These are phyloP conservation scores for Alauda arvensis DNA, from an alignment of 2,797 vertebrate genomes.

Conservation along the genomic window DNA sequence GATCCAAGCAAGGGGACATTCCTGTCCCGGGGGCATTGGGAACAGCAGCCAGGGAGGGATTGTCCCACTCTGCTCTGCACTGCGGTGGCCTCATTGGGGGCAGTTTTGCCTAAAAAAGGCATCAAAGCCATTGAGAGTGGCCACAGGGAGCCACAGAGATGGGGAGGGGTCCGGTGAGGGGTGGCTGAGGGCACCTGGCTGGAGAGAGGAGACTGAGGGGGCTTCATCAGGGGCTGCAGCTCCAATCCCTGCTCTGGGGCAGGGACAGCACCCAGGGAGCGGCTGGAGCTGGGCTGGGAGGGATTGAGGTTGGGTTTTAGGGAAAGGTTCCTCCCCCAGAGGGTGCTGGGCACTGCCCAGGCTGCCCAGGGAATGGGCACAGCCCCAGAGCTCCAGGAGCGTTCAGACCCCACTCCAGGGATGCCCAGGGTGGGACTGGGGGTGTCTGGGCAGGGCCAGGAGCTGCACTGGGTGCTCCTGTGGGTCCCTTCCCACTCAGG, in stretches of 20 bases:
- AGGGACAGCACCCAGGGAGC: accelerated
- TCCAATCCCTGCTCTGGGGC: neutral
- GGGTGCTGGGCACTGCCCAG: neutral
- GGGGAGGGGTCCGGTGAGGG: neutral
- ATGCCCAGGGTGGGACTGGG: neutral
- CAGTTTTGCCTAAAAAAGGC: neutral
- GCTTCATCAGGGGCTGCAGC: neutral
- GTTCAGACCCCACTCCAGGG: accelerated
- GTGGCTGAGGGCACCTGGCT: neutral
- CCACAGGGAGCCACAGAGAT: accelerated
- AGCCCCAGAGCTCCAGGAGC: neutral
- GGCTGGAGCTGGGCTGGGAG: neutral
- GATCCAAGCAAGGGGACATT: neutral
- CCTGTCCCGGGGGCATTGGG: neutral
- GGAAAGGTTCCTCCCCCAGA: neutral
- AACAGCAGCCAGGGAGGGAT: neutral
- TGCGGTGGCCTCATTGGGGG: neutral
- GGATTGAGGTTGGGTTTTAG: accelerated
- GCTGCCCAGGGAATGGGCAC: neutral
- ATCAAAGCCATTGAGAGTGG: neutral
- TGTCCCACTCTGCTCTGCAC: neutral
- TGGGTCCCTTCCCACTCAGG: neutral
- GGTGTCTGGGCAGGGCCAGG: accelerated
- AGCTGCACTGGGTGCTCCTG: accelerated
- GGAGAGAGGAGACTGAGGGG: neutral